A percentile compares a stretch with the other conserved stretches of the same genome.
These are phyloP conservation scores for Panagrolaimus sp. DNA, from an alignment of 1,140 invertebrate genomes.

Conservation along the genomic window DNA sequence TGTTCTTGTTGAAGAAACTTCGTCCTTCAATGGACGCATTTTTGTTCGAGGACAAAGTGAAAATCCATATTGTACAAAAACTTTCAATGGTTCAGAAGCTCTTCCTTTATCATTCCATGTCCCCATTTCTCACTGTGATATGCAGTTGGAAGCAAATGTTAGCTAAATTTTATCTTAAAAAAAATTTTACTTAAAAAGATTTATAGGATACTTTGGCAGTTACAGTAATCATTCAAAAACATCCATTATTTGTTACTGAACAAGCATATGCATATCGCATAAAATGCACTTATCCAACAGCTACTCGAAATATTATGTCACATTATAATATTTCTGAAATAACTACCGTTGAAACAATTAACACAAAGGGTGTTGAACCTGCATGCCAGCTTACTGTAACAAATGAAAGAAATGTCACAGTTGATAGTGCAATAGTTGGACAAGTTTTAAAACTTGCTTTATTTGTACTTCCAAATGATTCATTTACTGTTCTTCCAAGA, in stretches of 20 bases:
- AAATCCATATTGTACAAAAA: constrained; percentile 50
- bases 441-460: constrained; percentile 42
- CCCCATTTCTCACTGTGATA: constrained; percentile 44
- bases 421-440: constrained; percentile 47
- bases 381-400: constrained; percentile 40
- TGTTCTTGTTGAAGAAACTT: constrained; percentile 32
- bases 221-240: constrained; percentile 50
- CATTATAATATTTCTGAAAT: constrained; percentile 47
- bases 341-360: constrained; percentile 33
- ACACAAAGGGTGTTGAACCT: constrained; percentile 31
- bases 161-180: constrained; percentile 1
- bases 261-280: constrained; percentile 45
- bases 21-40: constrained; percentile 43
- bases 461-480: constrained; percentile 35
- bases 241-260: constrained; percentile 47
- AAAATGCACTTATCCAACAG: constrained; percentile 43
- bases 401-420: constrained; percentile 33
- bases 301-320: constrained; percentile 14
- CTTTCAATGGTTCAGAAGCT: constrained; percentile 14
- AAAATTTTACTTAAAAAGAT: not conserved
- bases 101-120: constrained; percentile 39
- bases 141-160: constrained; percentile 41
- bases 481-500: constrained; percentile 40
- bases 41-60: constrained; percentile 50
- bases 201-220: constrained; percentile 47